Conservation (phyloP, 2,113 vertebrate species). For the Engraulis encrasicolus region DNA sequence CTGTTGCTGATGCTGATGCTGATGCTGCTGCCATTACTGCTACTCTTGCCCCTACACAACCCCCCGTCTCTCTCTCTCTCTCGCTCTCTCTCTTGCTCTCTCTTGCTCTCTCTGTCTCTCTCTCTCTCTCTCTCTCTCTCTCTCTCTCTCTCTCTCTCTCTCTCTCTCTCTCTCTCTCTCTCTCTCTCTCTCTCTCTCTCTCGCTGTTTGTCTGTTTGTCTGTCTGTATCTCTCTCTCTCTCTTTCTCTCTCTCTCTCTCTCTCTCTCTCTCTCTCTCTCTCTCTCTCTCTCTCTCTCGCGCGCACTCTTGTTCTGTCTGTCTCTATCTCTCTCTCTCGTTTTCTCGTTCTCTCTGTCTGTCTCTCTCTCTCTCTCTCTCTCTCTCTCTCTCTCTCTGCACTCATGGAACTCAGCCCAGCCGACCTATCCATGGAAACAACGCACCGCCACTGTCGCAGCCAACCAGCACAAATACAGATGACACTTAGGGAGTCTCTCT, state of each 20-base stretch:
- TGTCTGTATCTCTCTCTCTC: not conserved
- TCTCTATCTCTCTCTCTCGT: not conserved
- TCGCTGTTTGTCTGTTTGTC: too few relatives aligned
- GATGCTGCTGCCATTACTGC: too few relatives aligned
- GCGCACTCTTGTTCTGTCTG: too few relatives aligned
- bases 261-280: slow-evolving; percentile 2
- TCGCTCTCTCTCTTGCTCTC: not conserved
- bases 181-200: slow-evolving; percentile 7
- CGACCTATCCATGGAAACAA: not conserved
- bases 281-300: not conserved
- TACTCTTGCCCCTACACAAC: too few relatives aligned
- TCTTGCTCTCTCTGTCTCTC: not conserved
- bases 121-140: slow-evolving; percentile 2
- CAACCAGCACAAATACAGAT: too few relatives aligned
- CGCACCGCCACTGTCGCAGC: not conserved
- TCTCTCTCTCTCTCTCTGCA: too few relatives aligned
- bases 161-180: not conserved
- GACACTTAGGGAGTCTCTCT: too few relatives aligned
- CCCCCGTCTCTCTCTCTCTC: too few relatives aligned
- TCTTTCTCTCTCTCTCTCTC: slow-evolving; percentile 5
- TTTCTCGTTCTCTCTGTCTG: too few relatives aligned
- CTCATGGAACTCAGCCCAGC: not conserved
- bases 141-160: slow-evolving; percentile 6
- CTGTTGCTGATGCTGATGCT: not conserved
- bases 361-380: not conserved